phyloP scores from a whole-genome alignment of 2,888 invertebrate species.

The Stegophylla sp. region DNA sequence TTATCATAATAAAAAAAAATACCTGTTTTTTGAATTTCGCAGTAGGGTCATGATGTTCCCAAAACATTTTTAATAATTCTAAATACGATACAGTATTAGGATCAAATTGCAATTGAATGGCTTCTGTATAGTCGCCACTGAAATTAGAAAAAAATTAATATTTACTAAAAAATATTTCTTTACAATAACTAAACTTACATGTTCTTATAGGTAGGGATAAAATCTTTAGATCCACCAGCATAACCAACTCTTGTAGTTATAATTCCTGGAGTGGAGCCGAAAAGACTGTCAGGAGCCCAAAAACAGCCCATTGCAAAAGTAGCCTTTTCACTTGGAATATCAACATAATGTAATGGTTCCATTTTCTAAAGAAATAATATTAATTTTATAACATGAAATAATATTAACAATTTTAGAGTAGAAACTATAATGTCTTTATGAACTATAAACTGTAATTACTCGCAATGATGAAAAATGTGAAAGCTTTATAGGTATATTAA shows the following conservation, averaged over 20 bases:
- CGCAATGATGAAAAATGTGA: neutral
- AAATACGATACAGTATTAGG: slow-evolving; percentile 78
- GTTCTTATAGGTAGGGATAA: slow-evolving; percentile 82
- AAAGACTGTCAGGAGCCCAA: slow-evolving; percentile 88
- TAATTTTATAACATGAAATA: neutral
- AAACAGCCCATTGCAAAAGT: slow-evolving; percentile 95
- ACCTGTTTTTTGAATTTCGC: slow-evolving; percentile 82
- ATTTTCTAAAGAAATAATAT: slow-evolving; percentile 56
- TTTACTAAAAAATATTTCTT: neutral
- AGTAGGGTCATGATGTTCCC: slow-evolving; percentile 92
- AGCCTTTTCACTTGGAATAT: slow-evolving; percentile 74
- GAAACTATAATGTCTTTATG: neutral
- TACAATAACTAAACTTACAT: slow-evolving; percentile 72
- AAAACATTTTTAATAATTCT: slow-evolving; percentile 82
- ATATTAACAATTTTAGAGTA: neutral
- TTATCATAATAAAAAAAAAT: slow-evolving; percentile 61
- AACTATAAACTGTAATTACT: neutral
- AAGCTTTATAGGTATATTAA: neutral
- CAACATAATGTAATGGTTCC: slow-evolving; percentile 71
- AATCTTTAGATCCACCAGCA: slow-evolving; percentile 79
- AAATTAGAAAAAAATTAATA: slow-evolving; percentile 63
- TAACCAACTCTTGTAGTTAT: slow-evolving; percentile 92
- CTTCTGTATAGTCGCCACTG: slow-evolving; percentile 94
- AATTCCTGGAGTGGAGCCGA: slow-evolving; percentile 78
- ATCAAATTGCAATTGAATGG: slow-evolving; percentile 89